Percentiles rank a stretch among this genome's conserved stretches.
Conservation (phyloP, 2,888 invertebrate genomes). For the Monochamus alternatus region DNA sequence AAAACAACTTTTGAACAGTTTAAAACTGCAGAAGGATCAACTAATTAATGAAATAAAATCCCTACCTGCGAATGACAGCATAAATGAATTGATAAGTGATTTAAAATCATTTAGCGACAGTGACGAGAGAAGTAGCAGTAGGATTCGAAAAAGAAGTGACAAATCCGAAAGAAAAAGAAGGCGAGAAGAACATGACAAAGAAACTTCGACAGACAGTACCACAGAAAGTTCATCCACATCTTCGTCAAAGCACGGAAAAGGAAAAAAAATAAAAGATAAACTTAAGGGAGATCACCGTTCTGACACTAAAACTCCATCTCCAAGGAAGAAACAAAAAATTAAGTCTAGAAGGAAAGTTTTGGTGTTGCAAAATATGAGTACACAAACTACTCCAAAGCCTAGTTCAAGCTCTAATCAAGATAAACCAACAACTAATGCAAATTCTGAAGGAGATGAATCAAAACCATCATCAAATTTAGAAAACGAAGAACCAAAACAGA, state of each 20-base stretch:
- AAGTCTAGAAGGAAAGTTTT: slow-evolving; percentile 49
- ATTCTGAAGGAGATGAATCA: too few species aligned
- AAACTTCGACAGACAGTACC: slow-evolving; percentile 45
- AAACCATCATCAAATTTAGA: background rate
- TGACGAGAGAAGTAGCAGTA: slow-evolving; percentile 42
- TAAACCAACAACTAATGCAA: background rate
- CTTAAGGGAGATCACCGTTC: background rate
- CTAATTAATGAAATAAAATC: slow-evolving; percentile 64
- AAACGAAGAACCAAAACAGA: background rate
- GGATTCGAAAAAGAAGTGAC: slow-evolving; percentile 20
- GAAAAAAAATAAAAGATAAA: slow-evolving; percentile 42
- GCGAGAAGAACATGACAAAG: slow-evolving; percentile 42
- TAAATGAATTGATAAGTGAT: slow-evolving; percentile 55
- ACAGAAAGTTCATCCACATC: slow-evolving; percentile 31
- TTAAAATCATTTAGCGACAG: slow-evolving; percentile 52
- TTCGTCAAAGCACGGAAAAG: slow-evolving; percentile 1
- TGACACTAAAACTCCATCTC: slow-evolving; percentile 25
- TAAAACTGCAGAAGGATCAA: slow-evolving; percentile 67
- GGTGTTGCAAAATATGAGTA: slow-evolving; percentile 66
- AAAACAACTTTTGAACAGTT: slow-evolving; percentile 64
- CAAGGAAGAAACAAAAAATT: slow-evolving; percentile 36
- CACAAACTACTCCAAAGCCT: slow-evolving; percentile 66
- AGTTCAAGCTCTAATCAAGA: slow-evolving; percentile 1
- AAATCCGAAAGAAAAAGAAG: slow-evolving; percentile 38
- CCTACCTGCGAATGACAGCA: slow-evolving; percentile 63